These are phyloP conservation scores for Plectus sambesii DNA, from an alignment of 1,140 invertebrate genomes.

Conservation along the genomic window DNA sequence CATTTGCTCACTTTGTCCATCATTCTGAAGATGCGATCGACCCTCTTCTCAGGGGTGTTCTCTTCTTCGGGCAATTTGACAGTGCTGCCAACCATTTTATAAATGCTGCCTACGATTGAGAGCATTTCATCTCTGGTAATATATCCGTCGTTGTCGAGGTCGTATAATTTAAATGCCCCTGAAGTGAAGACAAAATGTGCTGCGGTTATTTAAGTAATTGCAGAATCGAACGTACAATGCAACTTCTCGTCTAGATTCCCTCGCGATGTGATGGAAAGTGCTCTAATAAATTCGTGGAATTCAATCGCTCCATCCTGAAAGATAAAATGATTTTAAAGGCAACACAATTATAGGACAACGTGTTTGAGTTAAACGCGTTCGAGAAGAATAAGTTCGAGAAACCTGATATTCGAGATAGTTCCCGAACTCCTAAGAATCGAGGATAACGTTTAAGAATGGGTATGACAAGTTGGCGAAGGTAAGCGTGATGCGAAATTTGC, in stretches of 20 bases:
- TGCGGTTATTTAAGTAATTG: background rate
- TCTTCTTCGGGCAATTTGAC: slow-evolving; percentile 52
- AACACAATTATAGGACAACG: too few relatives aligned
- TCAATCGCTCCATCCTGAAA: slow-evolving; percentile 86
- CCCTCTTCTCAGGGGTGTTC: slow-evolving; percentile 84
- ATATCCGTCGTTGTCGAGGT: slow-evolving; percentile 93
- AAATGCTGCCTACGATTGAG: slow-evolving; percentile 95
- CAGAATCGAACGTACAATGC: slow-evolving; percentile 63
- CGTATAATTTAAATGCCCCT: slow-evolving; percentile 86
- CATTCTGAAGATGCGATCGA: slow-evolving; percentile 92
- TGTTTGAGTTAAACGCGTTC: too few relatives aligned
- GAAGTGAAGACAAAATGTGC: slow-evolving; percentile 14
- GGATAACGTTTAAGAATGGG: too few relatives aligned
- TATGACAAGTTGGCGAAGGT: too few relatives aligned
- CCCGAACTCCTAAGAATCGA: too few relatives aligned
- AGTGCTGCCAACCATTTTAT: slow-evolving; percentile 74
- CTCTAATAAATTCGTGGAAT: slow-evolving; percentile 92
- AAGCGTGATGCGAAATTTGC: too few relatives aligned
- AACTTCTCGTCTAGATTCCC: slow-evolving; percentile 91
- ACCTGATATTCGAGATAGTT: too few relatives aligned
- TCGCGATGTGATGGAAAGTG: slow-evolving; percentile 82
- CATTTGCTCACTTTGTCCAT: slow-evolving; percentile 68
- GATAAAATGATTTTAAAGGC: too few relatives aligned
- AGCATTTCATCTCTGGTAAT: slow-evolving; percentile 97
- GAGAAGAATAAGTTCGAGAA: too few relatives aligned